Percentiles rank a stretch among this genome's conserved stretches.
Conservation (phyloP, 2,797 vertebrate species). For the Miichthys miiuy region DNA sequence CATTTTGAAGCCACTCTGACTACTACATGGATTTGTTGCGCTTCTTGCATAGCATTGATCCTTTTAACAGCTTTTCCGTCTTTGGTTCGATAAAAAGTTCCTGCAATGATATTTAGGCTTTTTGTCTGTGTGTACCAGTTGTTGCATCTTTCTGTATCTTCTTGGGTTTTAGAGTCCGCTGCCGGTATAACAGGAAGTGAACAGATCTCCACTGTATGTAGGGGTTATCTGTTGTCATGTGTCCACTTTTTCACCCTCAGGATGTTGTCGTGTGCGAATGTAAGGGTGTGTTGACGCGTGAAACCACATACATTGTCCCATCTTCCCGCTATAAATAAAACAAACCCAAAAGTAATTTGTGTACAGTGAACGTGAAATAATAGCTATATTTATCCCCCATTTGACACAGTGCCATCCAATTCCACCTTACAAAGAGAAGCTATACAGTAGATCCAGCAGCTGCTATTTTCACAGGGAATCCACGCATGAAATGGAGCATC, state of each 20-base stretch:
- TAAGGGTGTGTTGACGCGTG: background rate
- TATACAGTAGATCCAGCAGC: slow-evolving; percentile 33
- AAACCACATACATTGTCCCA: slow-evolving; percentile 10
- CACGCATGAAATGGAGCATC: slow-evolving; percentile 53
- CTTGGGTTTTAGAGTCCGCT: background rate
- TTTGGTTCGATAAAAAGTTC: background rate
- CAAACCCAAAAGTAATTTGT: slow-evolving; percentile 16
- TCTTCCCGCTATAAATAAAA: slow-evolving; percentile 10
- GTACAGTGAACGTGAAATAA: slow-evolving; percentile 19
- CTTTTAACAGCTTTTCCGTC: background rate
- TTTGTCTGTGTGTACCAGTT: background rate
- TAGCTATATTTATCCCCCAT: slow-evolving; percentile 3
- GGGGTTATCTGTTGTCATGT: slow-evolving; percentile 15
- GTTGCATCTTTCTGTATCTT: slow-evolving; percentile 5
- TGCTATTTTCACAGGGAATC: slow-evolving; percentile 42
- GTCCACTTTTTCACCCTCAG: slow-evolving; percentile 6
- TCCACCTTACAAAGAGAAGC: slow-evolving; percentile 21
- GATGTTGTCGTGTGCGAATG: background rate
- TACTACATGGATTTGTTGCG: slow-evolving; percentile 14
- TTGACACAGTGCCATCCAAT: slow-evolving; percentile 20
- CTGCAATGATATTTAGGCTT: background rate
- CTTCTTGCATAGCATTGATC: slow-evolving; percentile 4
- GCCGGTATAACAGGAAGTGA: slow-evolving; percentile 20
- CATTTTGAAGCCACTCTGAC: slow-evolving; percentile 15
- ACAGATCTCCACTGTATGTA: background rate